Evolutionary conservation across 2,113 vertebrate species (phyloP), one percentile per base, ranked within the genome.

Genomic region (Caranx melampygus): DNA sequence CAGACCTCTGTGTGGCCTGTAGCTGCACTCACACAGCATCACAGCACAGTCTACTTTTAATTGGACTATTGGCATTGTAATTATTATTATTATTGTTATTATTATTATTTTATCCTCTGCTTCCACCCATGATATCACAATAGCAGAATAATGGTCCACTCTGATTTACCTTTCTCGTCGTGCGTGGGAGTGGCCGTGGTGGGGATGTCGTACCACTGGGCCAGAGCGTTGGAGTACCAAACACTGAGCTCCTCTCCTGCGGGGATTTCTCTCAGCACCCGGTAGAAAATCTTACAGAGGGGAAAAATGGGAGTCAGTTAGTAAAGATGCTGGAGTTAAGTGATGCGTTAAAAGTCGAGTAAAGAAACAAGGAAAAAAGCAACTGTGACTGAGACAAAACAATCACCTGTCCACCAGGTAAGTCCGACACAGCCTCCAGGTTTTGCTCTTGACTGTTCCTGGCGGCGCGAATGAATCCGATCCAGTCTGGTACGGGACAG

Each of bases 141-240:
- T 26, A 26, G 26, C 26, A 26, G 26, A 26, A 26, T 26, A 8
- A 34, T 9, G 14, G 13, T 18, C 3, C 16, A 18, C 20, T 75
- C 0, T 42, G 13, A 6, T 73, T 88, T 96, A 99, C 98, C 98
- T 98, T 97, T 99, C 81, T 99, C 98, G 64, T 99, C 97, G 85
- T 99, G 98, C 0, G 98, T 99, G 0, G 98, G 98, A 31, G 98
- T 99, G 21, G 98, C 98, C 2, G 96, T 98, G 15, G 95, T 96
- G 4, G 98, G 96, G 54, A 99, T 96, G 91, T 99, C 96, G 64
- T 97, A 98, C 97, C 97, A 99, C 90, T 99, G 97, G 2, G 98
- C 97, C 92, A 99, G 85, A 16, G 96, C 84, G 89, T 95, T 97
- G 78, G 97, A 99, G 87, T 99, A 99, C 98, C 98, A 99, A 40